Evolutionary conservation across 2,888 invertebrate species (phyloP), one percentile per base, ranked within the genome.

Genomic region (Eupithecia pulchellata): DNA sequence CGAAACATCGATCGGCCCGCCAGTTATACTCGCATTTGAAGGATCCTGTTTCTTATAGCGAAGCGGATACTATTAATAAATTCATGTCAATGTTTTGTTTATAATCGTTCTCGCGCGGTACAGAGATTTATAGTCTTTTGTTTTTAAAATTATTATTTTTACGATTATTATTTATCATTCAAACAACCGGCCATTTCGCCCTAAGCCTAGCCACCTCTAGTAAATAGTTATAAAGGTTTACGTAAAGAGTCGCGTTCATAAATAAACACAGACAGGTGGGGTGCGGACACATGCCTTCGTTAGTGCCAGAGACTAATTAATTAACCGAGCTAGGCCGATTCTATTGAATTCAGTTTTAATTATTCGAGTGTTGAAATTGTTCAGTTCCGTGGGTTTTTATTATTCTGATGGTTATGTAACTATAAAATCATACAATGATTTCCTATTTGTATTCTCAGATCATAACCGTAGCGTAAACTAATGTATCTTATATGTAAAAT

Each of bases 221-320:
- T 61, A 71, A 71, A 73, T 75, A 77, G 32, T 34, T 27, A 57
- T 57, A 57, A 77, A 79, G 80, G 80, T 79, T 81, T 80, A 79
- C 82, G 78, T 75, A 76, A 75, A 80, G 58, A 32, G 30, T 30
- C 58, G 77, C 78, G 83, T 83, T 79, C 82, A 86, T 89, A 89
- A 89, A 89, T 89, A 86, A 86, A 75, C 63, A 72, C 77, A 83
- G 89, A 87, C 89, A 87, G 88, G 84, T 86, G 84, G 78, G 76
- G 80, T 86, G 84, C 79, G 76, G 80, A 81, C 79, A 83, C 81
- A 80, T 78, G 77, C 79, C 84, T 85, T 86, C 84, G 84, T 86
- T 86, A 87, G 79, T 78, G 79, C 76, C 79, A 74, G 76, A 78
- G 75, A 80, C 85, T 88, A 87, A 88, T 87, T 88, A 88, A 84